Conservation (phyloP, 1,140 invertebrate genomes). For the Sipha flava region DNA sequence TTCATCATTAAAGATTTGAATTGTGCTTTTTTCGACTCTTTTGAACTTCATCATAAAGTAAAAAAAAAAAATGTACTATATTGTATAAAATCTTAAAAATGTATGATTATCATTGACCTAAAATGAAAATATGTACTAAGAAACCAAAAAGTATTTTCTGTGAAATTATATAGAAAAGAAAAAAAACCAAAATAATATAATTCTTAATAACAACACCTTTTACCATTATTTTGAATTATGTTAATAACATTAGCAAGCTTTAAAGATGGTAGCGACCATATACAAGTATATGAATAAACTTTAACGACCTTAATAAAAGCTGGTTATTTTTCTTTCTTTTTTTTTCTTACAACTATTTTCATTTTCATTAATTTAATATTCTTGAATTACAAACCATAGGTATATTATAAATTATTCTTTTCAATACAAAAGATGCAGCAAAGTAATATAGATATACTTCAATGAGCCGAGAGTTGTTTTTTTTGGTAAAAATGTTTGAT, state of each 20-base stretch:
- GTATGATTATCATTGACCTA: background rate
- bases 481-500: too few species aligned
- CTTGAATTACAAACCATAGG: background rate
- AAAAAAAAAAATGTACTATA: background rate
- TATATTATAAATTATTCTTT: background rate
- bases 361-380: background rate
- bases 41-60: background rate
- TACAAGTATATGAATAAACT: background rate
- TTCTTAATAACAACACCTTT: slow-evolving; percentile 5
- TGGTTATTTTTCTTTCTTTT: background rate
- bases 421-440: background rate
- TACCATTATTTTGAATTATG: slow-evolving; percentile 20
- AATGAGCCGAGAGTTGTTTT: too few species aligned
- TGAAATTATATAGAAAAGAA: background rate
- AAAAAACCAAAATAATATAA: background rate
- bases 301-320: slow-evolving; percentile 11
- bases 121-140: background rate
- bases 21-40: too few species aligned
- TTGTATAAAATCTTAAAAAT: background rate
- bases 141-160: background rate
- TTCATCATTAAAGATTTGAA: too few species aligned
- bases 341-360: background rate
- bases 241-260: slow-evolving; percentile 1
- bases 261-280: background rate
- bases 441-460: too few species aligned